Conservation (phyloP, 2,888 invertebrate genomes). For the Trissoscelio sp. region DNA sequence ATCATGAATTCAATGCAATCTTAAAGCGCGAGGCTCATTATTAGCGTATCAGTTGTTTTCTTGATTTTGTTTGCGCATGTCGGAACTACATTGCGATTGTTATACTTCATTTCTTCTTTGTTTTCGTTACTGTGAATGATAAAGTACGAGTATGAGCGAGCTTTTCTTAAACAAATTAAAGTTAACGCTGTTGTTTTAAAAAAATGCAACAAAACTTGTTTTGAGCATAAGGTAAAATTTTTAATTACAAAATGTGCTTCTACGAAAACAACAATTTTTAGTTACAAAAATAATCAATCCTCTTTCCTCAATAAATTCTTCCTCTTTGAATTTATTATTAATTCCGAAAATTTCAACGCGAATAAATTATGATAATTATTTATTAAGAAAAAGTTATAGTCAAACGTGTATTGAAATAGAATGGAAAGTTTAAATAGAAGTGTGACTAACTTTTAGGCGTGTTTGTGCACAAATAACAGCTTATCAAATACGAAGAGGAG, state of each 20-base stretch:
- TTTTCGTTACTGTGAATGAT: constrained; percentile 57
- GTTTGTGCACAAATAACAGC: neutral
- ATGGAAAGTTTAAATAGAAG: neutral
- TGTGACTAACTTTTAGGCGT: neutral
- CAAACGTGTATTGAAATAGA: neutral
- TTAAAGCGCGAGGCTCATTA: constrained; percentile 76
- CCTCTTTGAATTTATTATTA: neutral
- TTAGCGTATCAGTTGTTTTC: constrained; percentile 80
- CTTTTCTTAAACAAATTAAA: constrained; percentile 42
- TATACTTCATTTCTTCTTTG: constrained; percentile 66
- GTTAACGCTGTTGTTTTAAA: no score
- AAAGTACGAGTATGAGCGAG: constrained; percentile 38
- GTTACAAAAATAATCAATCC: neutral
- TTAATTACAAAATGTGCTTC: no score
- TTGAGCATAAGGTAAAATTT: no score
- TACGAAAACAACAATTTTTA: neutral
- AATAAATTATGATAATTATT: constrained; percentile 13
- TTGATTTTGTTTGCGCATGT: constrained; percentile 77
- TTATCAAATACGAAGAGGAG: no score
- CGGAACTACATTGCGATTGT: constrained; percentile 64
- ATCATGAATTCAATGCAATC: constrained; percentile 79
- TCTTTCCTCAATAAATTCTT: constrained; percentile 20
- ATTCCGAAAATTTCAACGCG: neutral
- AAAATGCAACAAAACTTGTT: no score
- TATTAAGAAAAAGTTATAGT: constrained; percentile 5